Percentiles rank a stretch among this genome's conserved stretches.
phyloP scores from a whole-genome alignment of 2,888 invertebrate species.

The Pandemis corylana region DNA sequence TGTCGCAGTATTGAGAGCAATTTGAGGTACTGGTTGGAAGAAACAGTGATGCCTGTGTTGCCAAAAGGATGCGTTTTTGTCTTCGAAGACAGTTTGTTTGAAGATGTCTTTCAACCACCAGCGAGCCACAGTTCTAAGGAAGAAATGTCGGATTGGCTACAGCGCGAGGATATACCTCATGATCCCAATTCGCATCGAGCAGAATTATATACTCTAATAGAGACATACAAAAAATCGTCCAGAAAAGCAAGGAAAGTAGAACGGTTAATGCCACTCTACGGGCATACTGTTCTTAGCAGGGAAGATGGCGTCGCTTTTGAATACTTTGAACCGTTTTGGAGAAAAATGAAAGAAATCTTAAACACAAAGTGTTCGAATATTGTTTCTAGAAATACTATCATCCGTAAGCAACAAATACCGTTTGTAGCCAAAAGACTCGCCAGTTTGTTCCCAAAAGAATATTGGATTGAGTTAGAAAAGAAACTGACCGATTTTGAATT shows the following conservation, averaged over 20 bases:
- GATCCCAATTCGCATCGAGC: conserved; percentile 21
- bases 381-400: background rate
- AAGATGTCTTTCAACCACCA: background rate
- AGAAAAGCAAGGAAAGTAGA: background rate
- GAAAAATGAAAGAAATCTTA: background rate
- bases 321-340: conserved; percentile 28
- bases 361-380: background rate
- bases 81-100: conserved; percentile 16
- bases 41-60: conserved; percentile 21
- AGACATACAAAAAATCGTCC: background rate
- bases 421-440: background rate
- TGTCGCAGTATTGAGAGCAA: background rate
- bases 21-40: conserved; percentile 21
- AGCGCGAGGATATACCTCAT: conserved; percentile 17
- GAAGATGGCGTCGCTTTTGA: conserved; percentile 8
- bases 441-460: background rate
- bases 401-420: background rate
- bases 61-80: conserved; percentile 25
- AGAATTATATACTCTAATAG: conserved; percentile 27
- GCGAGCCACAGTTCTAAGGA: conserved; percentile 1
- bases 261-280: background rate
- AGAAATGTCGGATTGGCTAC: conserved; percentile 32
- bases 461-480: conserved; percentile 24
- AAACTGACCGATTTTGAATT: conserved; percentile 4
- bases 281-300: conserved; percentile 8